These are phyloP conservation scores for Uloborus plumipes DNA, from an alignment of 2,888 invertebrate genomes.

Conservation along the genomic window DNA sequence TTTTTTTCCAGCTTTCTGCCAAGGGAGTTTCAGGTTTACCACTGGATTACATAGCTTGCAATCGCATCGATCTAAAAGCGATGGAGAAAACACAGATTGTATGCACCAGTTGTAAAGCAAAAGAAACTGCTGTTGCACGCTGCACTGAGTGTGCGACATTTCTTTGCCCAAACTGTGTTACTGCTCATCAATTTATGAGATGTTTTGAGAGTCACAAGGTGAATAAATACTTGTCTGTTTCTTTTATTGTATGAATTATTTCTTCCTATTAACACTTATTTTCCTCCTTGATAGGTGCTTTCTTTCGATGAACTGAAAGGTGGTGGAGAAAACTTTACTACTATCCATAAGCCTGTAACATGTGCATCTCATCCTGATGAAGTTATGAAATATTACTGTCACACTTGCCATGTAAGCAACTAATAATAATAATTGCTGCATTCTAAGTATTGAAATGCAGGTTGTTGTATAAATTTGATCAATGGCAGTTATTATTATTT, in stretches of 20 bases:
- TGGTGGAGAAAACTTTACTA: conserved; percentile 79
- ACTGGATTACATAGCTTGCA: conserved; percentile 86
- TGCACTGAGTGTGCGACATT: conserved; percentile 96
- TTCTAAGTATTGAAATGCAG: neutral
- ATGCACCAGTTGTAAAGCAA: conserved; percentile 95
- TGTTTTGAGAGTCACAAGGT: conserved; percentile 92
- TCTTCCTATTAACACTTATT: too few relatives aligned
- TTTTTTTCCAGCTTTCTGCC: conserved; percentile 67
- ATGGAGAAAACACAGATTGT: conserved; percentile 79
- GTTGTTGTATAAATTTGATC: too few relatives aligned
- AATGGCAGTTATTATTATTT: too few relatives aligned
- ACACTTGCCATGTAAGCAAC: conserved; percentile 79
- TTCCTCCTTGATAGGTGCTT: conserved; percentile 76
- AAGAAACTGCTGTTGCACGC: conserved; percentile 87
- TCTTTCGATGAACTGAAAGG: conserved; percentile 88
- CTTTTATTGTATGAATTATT: too few relatives aligned
- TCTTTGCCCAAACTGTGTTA: conserved; percentile 92
- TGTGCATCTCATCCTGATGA: conserved; percentile 86
- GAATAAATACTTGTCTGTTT: conserved; percentile 19
- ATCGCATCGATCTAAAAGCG: conserved; percentile 73
- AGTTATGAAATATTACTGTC: conserved; percentile 89
- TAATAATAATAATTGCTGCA: too few relatives aligned
- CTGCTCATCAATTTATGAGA: conserved; percentile 95
- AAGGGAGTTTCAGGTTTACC: conserved; percentile 85
- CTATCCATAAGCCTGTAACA: conserved; percentile 90